Evolutionary conservation across 2,113 vertebrate species (phyloP), one percentile per base, ranked within the genome.

Genomic region (Pampusana beccarii): DNA sequence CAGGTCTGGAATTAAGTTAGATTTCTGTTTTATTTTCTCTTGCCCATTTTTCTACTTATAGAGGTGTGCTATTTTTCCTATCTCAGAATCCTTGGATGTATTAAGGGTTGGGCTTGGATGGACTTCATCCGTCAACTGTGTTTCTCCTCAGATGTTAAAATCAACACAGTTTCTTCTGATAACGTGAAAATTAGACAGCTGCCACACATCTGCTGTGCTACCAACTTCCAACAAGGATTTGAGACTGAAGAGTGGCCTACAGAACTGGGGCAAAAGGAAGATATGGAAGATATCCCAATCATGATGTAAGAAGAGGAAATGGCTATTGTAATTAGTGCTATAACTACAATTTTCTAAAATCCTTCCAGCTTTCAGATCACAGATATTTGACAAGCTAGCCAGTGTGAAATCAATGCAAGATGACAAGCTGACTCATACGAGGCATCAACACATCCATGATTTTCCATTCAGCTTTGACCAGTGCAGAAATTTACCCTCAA

Each of bases 21-120:
- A 64, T 74, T 80, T 67, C 21, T 64, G 24, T 66, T 91, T 64
- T 16, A 44, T 77, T 93, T 94, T 66, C 56, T 80, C 56, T 56
- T 66, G 13, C 5, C 2, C 13, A 31, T 71, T 84, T 77, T 92
- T 62, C 9, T 72, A 4, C 24, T 91, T 80, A 31, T 8, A 54
- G 73, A 88, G 0, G 1, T 54, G 61, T 77, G 31, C 4, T 61
- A 2, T 58, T 86, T 88, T 78, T 78, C 25, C 42, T 46, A 0
- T 62, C 23, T 90, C 42, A 42, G 71, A 90, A 77, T 80, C 12
- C 20, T 78, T 8, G 14, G 60, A 29, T 21, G 56, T 8, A 40
- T 58, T 58, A 78, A 58, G 25, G 14, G 11, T 58, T 84, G 80
- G 72, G 4, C 40, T 50, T 66, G 75, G 31, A 31, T 66, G 28